Percentiles rank a stretch among this genome's conserved stretches.
Evolutionary conservation across 2,888 invertebrate genomes (phyloP).

Genomic region (Coelinius sp.): DNA sequence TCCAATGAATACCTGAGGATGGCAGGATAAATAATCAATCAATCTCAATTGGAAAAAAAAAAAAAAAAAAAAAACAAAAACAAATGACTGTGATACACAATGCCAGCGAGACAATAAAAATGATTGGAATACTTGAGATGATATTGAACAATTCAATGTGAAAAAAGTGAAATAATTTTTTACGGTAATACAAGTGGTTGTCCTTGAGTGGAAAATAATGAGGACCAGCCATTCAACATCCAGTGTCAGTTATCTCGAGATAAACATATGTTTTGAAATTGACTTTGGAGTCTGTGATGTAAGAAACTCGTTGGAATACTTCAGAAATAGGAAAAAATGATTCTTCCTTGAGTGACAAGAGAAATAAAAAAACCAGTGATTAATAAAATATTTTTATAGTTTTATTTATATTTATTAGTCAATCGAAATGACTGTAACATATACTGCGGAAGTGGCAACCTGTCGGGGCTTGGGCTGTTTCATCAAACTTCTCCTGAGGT

Average conservation of each 20-base stretch:
- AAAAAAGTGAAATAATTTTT: background rate
- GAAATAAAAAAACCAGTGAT: background rate
- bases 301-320: background rate
- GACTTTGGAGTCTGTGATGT: constrained; percentile 20
- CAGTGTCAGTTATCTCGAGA: background rate
- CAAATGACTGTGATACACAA: background rate
- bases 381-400: background rate
- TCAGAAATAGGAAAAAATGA: background rate
- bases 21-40: constrained; percentile 29
- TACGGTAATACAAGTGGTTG: background rate
- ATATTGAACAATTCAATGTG: background rate
- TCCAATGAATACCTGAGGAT: background rate
- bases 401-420: background rate
- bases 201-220: constrained; percentile 15
- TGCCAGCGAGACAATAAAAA: constrained; percentile 8
- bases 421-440: constrained; percentile 85
- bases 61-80: background rate
- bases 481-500: constrained; percentile 87
- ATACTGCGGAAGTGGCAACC: constrained; percentile 89
- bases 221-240: constrained; percentile 18
- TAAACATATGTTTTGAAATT: constrained; percentile 19
- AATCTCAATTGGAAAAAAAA: too few species aligned
- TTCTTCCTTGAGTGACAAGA: background rate
- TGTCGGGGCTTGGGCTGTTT: constrained; percentile 90
- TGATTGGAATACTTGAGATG: background rate